phyloP scores from a whole-genome alignment of 2,113 vertebrate genomes.

The Progne subis region DNA sequence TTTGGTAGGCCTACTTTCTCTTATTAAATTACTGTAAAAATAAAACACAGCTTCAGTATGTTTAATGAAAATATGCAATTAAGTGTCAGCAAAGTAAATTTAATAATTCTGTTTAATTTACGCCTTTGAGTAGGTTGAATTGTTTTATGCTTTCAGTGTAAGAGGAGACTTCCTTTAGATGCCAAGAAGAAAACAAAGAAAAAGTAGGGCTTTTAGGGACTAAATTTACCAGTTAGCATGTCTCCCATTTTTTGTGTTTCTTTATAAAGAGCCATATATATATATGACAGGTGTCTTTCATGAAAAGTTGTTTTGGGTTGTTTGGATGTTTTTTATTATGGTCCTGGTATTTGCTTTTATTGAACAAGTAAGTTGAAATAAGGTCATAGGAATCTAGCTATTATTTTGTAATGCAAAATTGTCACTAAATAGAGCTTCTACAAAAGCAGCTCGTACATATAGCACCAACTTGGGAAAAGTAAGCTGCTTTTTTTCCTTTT shows the following conservation, averaged over 20 bases:
- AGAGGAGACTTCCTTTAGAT: background rate
- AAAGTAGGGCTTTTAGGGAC: background rate
- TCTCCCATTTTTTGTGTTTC: background rate
- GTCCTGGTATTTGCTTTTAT: background rate
- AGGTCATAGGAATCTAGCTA: background rate
- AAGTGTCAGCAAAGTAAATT: background rate
- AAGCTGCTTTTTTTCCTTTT: background rate
- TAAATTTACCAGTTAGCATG: background rate
- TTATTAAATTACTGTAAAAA: conserved; percentile 8
- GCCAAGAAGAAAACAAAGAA: background rate
- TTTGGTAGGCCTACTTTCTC: background rate
- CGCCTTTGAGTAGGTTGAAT: background rate
- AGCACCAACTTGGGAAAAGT: background rate
- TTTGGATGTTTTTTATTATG: background rate
- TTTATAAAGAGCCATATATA: background rate
- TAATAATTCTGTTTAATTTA: background rate
- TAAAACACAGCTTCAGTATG: background rate
- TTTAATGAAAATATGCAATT: background rate
- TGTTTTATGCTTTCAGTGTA: background rate
- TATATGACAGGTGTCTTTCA: background rate
- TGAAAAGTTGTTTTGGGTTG: background rate
- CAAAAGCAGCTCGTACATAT: background rate
- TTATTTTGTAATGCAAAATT: background rate
- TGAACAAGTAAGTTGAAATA: background rate
- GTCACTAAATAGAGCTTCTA: background rate